phyloP scores from a whole-genome alignment of 1,140 invertebrate species.

The Drosophila ananassae region DNA sequence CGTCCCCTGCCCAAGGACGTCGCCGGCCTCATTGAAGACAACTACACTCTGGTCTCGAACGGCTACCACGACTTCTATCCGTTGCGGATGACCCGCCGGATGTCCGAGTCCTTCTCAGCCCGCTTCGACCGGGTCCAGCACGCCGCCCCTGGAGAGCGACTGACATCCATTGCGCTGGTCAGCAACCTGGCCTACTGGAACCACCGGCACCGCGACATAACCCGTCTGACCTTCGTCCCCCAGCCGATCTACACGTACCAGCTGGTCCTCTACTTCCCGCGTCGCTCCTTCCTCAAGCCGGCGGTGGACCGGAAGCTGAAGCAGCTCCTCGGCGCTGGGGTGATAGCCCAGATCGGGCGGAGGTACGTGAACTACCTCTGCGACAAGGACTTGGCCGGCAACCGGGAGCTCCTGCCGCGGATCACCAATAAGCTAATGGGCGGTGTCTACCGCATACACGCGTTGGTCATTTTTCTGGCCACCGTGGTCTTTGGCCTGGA shows the following conservation, averaged over 20 bases:
- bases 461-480: conserved; percentile 3
- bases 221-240: conserved; percentile 32
- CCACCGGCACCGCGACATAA: conserved; percentile 16
- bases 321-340: conserved; percentile 54
- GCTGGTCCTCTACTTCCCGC: conserved; percentile 58
- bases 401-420: not conserved
- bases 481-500: conserved; percentile 34
- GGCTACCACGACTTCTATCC: conserved; percentile 66
- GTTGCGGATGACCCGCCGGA: conserved; percentile 7
- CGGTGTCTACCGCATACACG: conserved; percentile 29
- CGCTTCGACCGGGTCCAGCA: conserved; percentile 31
- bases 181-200: conserved; percentile 62
- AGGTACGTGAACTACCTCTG: conserved; percentile 21
- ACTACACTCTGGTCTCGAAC: conserved; percentile 58
- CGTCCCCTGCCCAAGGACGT: conserved; percentile 42
- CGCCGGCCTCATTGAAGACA: conserved; percentile 24
- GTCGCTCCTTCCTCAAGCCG: conserved; percentile 43
- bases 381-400: conserved; percentile 4
- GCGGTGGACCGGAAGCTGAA: conserved; percentile 61
- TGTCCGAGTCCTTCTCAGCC: conserved; percentile 19
- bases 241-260: conserved; percentile 66
- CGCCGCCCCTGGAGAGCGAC: not conserved
- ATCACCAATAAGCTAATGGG: conserved; percentile 46
- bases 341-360: conserved; percentile 46
- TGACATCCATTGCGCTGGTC: conserved; percentile 57